Percentiles rank a stretch among this genome's conserved stretches.
These are phyloP conservation scores for Lemur catta DNA, from an alignment of 2,797 vertebrate species.

Conservation along the genomic window DNA sequence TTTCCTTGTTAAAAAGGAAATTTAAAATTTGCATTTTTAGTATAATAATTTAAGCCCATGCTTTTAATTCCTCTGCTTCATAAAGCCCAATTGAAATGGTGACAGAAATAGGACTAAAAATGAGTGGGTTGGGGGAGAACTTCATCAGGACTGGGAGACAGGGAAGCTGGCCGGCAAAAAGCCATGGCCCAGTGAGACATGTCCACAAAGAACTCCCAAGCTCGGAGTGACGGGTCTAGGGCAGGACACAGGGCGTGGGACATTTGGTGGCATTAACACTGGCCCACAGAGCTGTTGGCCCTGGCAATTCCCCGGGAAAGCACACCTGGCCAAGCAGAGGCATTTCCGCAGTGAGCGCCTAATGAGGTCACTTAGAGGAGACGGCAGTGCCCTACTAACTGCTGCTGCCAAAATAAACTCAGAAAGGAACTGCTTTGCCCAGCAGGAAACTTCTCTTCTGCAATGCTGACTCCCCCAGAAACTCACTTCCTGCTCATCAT, in stretches of 20 bases:
- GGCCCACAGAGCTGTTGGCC: neutral
- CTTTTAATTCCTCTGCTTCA: slow-evolving; percentile 6
- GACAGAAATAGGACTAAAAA: neutral
- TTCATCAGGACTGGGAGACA: neutral
- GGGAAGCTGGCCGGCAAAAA: neutral
- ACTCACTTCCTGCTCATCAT: neutral
- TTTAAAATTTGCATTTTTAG: slow-evolving; percentile 36
- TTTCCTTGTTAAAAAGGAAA: slow-evolving; percentile 15
- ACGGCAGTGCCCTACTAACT: neutral
- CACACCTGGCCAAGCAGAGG: neutral
- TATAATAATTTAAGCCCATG: neutral
- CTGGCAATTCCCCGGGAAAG: neutral
- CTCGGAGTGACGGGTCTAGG: neutral
- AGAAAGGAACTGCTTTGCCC: slow-evolving; percentile 41
- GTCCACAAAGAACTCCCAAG: neutral
- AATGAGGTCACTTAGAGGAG: neutral
- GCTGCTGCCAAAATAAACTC: neutral
- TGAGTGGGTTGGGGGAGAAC: neutral
- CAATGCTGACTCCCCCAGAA: slow-evolving; percentile 35
- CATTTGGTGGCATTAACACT: fast-evolving
- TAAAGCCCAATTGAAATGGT: neutral
- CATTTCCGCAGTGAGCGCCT: neutral
- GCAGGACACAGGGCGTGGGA: neutral
- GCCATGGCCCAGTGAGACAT: neutral
- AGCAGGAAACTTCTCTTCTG: slow-evolving; percentile 35